Conservation (phyloP, 1,140 invertebrate species). For the Heliothis virescens region DNA sequence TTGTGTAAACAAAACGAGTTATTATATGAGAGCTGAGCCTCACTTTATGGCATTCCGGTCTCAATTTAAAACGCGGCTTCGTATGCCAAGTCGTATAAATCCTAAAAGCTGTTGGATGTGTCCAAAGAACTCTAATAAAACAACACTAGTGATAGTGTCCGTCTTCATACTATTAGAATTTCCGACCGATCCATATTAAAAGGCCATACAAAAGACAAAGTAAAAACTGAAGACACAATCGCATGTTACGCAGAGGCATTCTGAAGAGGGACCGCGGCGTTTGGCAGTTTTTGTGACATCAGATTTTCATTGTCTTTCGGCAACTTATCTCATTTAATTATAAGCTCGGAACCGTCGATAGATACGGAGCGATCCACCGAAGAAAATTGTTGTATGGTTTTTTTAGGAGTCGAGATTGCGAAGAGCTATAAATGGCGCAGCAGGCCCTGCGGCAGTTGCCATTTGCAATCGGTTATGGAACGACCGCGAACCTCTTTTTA, state of each 20-base stretch:
- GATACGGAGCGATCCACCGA: conserved; percentile 71
- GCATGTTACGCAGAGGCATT: conserved; percentile 71
- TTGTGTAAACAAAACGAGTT: conserved; percentile 54
- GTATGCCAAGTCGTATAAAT: conserved; percentile 49
- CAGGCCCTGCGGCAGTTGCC: conserved; percentile 77
- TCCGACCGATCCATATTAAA: conserved; percentile 26
- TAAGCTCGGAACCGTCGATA: conserved; percentile 65
- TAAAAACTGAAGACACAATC: conserved; percentile 51
- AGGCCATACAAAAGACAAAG: conserved; percentile 15
- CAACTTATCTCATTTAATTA: conserved; percentile 63
- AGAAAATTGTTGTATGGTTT: conserved; percentile 79
- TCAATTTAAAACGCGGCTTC: conserved; percentile 50
- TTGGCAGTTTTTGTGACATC: conserved; percentile 69
- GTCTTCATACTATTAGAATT: conserved; percentile 6
- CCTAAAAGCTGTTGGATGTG: conserved; percentile 42
- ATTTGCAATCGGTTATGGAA: conserved; percentile 85
- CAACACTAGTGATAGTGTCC: conserved; percentile 11
- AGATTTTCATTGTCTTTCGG: conserved; percentile 68
- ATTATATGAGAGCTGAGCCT: conserved; percentile 60
- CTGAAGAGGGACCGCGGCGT: conserved; percentile 62
- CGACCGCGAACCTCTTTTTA: conserved; percentile 82
- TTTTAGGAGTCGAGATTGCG: conserved; percentile 82
- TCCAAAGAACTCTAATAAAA: conserved; percentile 10
- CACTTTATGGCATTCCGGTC: conserved; percentile 70
- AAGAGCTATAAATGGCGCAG: conserved; percentile 80